phyloP scores from a whole-genome alignment of 2,113 vertebrate genomes.

The Lepus europaeus region DNA sequence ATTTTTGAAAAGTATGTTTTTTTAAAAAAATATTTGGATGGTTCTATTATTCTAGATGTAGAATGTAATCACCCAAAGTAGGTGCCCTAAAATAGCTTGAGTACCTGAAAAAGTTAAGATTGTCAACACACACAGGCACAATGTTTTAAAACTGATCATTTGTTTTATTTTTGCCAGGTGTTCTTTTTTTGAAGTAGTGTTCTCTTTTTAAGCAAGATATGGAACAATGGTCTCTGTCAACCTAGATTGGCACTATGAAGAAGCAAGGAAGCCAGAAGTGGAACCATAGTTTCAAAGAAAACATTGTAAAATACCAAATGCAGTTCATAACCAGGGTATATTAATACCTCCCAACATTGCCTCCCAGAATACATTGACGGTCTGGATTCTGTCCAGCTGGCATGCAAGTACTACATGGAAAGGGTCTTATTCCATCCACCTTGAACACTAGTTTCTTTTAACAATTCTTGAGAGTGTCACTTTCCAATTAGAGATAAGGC shows the following conservation, averaged over 20 bases:
- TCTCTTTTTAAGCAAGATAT: slow-evolving; percentile 58
- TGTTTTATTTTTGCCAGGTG: slow-evolving; percentile 59
- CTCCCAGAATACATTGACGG: not conserved
- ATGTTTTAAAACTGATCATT: slow-evolving; percentile 52
- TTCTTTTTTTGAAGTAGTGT: slow-evolving; percentile 61
- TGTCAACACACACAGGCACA: not conserved
- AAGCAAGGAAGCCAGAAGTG: slow-evolving; percentile 53
- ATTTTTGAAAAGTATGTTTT: not conserved
- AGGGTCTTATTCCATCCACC: not conserved
- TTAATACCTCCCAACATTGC: not conserved
- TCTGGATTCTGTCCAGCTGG: not conserved
- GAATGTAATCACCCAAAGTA: not conserved
- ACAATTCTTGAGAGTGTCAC: slow-evolving; percentile 40
- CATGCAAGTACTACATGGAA: not conserved
- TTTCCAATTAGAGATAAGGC: slow-evolving; percentile 58
- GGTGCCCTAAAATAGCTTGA: slow-evolving; percentile 18
- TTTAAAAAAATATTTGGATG: not conserved
- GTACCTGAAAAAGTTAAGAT: slow-evolving; percentile 27
- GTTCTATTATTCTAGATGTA: not conserved
- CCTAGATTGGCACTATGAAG: slow-evolving; percentile 45
- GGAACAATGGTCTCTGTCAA: slow-evolving; percentile 45
- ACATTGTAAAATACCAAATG: slow-evolving; percentile 27
- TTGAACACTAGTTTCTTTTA: slow-evolving; percentile 58
- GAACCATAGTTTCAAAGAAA: slow-evolving; percentile 52
- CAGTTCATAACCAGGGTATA: not conserved